Conservation (phyloP, 2,888 invertebrate genomes). For the Yponomeuta sedellus region DNA sequence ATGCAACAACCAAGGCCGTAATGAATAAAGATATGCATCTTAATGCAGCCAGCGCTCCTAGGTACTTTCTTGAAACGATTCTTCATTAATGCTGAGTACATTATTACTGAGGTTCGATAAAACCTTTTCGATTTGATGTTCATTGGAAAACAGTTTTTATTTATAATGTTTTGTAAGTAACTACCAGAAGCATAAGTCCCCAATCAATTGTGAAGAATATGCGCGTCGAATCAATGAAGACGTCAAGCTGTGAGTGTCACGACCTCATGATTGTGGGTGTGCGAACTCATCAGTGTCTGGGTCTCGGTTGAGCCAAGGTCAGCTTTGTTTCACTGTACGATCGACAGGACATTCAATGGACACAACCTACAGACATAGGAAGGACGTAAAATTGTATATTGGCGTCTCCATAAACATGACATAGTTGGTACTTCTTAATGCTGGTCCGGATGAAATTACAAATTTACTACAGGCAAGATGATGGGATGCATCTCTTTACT, state of each 20-base stretch:
- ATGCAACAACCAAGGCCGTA: slow-evolving; percentile 37
- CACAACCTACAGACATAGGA: not conserved
- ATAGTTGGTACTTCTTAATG: not conserved
- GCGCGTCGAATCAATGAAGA: slow-evolving; percentile 27
- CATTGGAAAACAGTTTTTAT: not conserved
- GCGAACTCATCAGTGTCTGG: slow-evolving; percentile 12
- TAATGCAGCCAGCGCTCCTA: slow-evolving; percentile 16
- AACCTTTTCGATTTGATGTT: not conserved
- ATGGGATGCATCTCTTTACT: not conserved
- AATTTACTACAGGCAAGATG: not conserved
- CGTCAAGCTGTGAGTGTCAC: slow-evolving; percentile 17
- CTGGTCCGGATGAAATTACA: not conserved
- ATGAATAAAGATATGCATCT: slow-evolving; percentile 25
- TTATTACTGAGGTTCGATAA: not conserved
- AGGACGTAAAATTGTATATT: not conserved
- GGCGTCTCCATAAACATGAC: not conserved
- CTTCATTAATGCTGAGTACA: not conserved
- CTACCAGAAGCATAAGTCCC: not conserved
- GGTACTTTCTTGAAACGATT: not conserved
- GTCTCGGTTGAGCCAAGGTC: slow-evolving; percentile 10
- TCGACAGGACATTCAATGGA: slow-evolving; percentile 1
- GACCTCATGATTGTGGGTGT: slow-evolving; percentile 16
- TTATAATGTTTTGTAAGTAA: no score
- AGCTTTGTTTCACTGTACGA: slow-evolving; percentile 10
- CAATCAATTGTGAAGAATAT: slow-evolving; percentile 19